A percentile compares a stretch with the other conserved stretches of the same genome.
Conservation (phyloP, 2,888 invertebrate genomes). For the Papilio elwesi region DNA sequence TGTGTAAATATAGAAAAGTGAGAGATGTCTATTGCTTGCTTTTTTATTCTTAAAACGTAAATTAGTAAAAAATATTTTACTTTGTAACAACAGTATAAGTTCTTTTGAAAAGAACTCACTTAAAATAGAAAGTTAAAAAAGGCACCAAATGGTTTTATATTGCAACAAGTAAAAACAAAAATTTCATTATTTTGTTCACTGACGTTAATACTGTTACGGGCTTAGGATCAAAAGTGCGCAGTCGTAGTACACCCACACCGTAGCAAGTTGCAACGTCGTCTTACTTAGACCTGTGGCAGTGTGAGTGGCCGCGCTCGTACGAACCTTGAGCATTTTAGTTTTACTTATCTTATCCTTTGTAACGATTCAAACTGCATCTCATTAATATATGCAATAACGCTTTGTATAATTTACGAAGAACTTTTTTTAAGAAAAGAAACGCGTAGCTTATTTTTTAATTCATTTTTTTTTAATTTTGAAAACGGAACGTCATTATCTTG, state of each 20-base stretch:
- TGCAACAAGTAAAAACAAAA: background rate
- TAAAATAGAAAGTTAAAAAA: background rate
- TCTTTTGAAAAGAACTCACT: too few species aligned
- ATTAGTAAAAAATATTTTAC: too few species aligned
- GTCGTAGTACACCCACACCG: slow-evolving; percentile 65
- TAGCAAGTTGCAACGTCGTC: slow-evolving; percentile 68
- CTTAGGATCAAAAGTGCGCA: slow-evolving; percentile 42
- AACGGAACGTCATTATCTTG: slow-evolving; percentile 52
- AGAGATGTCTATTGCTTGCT: too few species aligned
- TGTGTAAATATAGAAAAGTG: too few species aligned
- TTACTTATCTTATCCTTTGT: slow-evolving; percentile 70
- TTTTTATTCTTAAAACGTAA: too few species aligned
- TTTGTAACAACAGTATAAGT: too few species aligned
- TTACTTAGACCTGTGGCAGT: slow-evolving; percentile 57
- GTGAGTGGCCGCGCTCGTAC: slow-evolving; percentile 73
- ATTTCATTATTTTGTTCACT: background rate
- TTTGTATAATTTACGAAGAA: slow-evolving; percentile 44
- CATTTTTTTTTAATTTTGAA: slow-evolving; percentile 48
- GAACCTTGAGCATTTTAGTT: slow-evolving; percentile 78
- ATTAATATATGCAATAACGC: slow-evolving; percentile 52
- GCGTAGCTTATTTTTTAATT: slow-evolving; percentile 44
- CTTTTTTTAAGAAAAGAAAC: slow-evolving; percentile 36
- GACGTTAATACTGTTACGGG: slow-evolving; percentile 1
- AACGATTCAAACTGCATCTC: slow-evolving; percentile 61
- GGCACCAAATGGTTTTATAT: background rate